A percentile compares a stretch with the other conserved stretches of the same genome.
Evolutionary conservation across 2,888 invertebrate genomes (phyloP).

Genomic region (Spialia ferax): DNA sequence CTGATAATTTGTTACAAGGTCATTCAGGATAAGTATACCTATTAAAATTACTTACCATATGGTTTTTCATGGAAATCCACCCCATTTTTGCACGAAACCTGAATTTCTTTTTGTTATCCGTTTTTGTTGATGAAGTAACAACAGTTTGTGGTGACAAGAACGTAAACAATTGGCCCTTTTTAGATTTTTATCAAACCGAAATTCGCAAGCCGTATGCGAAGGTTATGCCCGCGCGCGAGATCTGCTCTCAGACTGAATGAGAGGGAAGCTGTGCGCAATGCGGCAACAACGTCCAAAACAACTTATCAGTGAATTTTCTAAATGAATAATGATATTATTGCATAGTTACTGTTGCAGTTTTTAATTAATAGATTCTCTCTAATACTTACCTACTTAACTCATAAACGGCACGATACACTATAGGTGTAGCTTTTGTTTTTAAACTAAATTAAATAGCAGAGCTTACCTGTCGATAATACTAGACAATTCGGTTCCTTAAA

Average conservation of each 20-base stretch:
- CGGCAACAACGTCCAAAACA: conserved; percentile 70
- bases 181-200: conserved; percentile 14
- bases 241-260: conserved; percentile 74
- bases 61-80: conserved; percentile 84
- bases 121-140: conserved; percentile 54
- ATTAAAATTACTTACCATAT: conserved; percentile 74
- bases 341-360: neutral
- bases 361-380: too few species aligned
- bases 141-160: neutral
- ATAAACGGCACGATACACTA: too few species aligned
- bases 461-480: neutral
- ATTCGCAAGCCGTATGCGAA: conserved; percentile 48
- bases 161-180: neutral
- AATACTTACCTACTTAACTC: too few species aligned
- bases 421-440: neutral
- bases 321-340: neutral
- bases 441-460: neutral
- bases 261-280: conserved; percentile 85
- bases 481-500: neutral
- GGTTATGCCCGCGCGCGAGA: conserved; percentile 79
- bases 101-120: conserved; percentile 70
- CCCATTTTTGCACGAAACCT: conserved; percentile 77
- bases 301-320: conserved; percentile 43
- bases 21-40: neutral
- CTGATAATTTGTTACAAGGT: neutral